phyloP scores from a whole-genome alignment of 2,113 vertebrate species.

The Ceuthmochares aereus region DNA sequence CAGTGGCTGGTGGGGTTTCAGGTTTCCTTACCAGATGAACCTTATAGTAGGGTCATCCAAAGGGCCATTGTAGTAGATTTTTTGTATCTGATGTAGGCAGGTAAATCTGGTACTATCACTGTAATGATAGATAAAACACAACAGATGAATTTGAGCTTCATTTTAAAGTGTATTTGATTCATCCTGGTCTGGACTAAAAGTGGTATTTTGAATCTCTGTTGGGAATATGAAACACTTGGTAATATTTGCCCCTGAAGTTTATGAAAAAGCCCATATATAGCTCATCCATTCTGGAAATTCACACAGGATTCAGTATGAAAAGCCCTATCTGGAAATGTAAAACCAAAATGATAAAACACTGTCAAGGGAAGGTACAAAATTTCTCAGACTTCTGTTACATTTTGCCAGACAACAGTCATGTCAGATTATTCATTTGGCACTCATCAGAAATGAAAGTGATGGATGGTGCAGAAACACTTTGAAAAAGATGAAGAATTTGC shows the following conservation, averaged over 20 bases:
- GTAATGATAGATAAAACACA: neutral
- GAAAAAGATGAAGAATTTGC: neutral
- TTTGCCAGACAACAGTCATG: neutral
- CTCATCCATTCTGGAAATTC: neutral
- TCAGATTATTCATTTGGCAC: neutral
- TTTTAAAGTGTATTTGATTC: neutral
- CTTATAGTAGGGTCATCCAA: neutral
- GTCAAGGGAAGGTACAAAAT: neutral
- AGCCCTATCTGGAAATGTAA: neutral
- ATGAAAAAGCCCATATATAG: rapidly evolving
- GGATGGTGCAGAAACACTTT: neutral
- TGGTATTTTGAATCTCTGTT: neutral
- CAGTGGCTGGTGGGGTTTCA: neutral
- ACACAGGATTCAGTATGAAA: neutral
- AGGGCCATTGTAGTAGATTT: neutral
- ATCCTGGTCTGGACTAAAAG: neutral
- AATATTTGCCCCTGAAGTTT: neutral
- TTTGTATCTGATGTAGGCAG: neutral
- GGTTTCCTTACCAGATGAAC: slow-evolving; percentile 18
- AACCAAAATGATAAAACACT: neutral
- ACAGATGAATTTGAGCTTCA: neutral
- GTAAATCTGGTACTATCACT: neutral
- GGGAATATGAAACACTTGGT: neutral
- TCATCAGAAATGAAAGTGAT: neutral
- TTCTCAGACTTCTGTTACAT: neutral